Evolutionary conservation across 2,888 invertebrate genomes (phyloP).

Genomic region (Epistrophe grossulariae): DNA sequence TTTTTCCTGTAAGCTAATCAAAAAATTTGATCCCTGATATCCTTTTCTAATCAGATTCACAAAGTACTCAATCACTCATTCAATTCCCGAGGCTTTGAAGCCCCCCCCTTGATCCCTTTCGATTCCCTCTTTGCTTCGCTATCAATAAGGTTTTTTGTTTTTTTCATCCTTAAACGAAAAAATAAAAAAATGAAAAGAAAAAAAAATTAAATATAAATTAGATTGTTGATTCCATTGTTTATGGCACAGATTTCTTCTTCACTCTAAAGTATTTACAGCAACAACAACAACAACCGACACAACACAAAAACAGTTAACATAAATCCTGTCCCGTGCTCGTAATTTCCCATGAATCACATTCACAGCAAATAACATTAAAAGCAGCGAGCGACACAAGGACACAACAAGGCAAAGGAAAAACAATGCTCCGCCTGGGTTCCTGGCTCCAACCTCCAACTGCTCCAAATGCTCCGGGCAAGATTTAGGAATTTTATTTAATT

Average conservation of each 20-base stretch:
- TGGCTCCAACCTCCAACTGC: background rate
- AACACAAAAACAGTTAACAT: conserved; percentile 47
- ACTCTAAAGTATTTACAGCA: background rate
- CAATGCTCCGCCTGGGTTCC: background rate
- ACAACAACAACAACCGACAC: conserved; percentile 23
- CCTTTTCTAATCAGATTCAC: conserved; percentile 45
- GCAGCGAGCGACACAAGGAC: conserved; percentile 49
- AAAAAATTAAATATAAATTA: conserved; percentile 47
- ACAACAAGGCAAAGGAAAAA: conserved; percentile 16
- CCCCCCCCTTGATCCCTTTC: background rate
- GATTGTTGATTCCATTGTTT: conserved; percentile 49
- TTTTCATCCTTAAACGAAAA: conserved; percentile 8
- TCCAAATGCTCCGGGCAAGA: conserved; percentile 34
- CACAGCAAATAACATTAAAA: conserved; percentile 45
- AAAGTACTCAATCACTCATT: conserved; percentile 48
- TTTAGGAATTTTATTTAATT: conserved; percentile 67
- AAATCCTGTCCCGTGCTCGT: conserved; percentile 48
- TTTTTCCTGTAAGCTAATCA: conserved; percentile 25
- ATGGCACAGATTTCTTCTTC: conserved; percentile 34
- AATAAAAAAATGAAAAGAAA: background rate
- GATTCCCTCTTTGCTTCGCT: background rate
- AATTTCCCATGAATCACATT: conserved; percentile 48
- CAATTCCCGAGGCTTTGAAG: conserved; percentile 41
- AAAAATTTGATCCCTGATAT: conserved; percentile 43
- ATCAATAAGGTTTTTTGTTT: conserved; percentile 13